phyloP scores from a whole-genome alignment of 2,888 invertebrate species.

The Trimorus sp. region DNA sequence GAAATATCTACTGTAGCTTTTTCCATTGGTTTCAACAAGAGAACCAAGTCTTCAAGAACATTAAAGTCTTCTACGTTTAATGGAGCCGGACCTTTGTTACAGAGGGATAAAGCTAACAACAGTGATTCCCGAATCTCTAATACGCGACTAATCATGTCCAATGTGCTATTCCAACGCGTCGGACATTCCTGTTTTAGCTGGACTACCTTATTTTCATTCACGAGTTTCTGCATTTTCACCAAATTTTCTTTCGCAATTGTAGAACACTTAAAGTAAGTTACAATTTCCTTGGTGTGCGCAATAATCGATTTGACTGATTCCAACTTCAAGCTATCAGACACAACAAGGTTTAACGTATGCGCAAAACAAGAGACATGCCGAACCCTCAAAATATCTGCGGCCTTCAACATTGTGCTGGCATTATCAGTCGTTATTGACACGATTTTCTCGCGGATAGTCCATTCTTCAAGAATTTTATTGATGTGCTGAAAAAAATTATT shows the following conservation, averaged over 20 bases:
- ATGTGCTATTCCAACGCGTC: slow-evolving; percentile 26
- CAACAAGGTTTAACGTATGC: neutral
- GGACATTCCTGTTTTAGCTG: slow-evolving; percentile 13
- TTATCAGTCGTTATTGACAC: slow-evolving; percentile 2
- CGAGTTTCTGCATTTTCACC: slow-evolving; percentile 1
- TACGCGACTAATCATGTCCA: slow-evolving; percentile 12
- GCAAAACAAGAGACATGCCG: neutral
- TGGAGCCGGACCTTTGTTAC: neutral
- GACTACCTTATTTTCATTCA: neutral
- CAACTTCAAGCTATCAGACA: neutral
- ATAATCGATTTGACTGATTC: neutral
- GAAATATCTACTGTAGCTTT: slow-evolving; percentile 30
- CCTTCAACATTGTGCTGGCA: slow-evolving; percentile 2
- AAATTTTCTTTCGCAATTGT: neutral
- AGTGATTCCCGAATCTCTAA: slow-evolving; percentile 20
- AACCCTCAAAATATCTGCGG: neutral
- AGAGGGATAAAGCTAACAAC: slow-evolving; percentile 12
- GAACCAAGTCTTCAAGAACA: slow-evolving; percentile 18
- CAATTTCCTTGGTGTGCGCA: neutral
- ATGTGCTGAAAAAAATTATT: slow-evolving; percentile 1
- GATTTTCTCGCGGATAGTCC: neutral
- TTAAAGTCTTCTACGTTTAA: slow-evolving; percentile 10
- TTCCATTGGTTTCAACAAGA: slow-evolving; percentile 22
- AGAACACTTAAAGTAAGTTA: slow-evolving; percentile 2
- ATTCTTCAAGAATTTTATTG: neutral